phyloP scores from a whole-genome alignment of 1,140 invertebrate genomes.

The Drosophila pachea region DNA sequence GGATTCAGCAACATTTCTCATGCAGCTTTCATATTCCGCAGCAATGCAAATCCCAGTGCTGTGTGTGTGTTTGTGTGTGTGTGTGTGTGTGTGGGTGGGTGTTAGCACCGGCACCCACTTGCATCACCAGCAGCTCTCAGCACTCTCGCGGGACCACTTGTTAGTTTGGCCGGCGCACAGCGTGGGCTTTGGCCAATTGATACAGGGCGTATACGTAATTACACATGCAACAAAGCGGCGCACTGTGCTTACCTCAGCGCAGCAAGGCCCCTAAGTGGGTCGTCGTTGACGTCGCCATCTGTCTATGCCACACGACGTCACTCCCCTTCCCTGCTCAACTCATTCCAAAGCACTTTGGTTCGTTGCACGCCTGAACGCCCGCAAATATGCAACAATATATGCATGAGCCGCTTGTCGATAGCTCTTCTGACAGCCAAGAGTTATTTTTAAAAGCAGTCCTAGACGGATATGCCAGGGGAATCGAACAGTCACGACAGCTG shows the following conservation, averaged over 20 bases:
- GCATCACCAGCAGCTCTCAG: slow-evolving; percentile 17
- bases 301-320: slow-evolving; percentile 5
- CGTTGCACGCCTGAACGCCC: slow-evolving; percentile 25
- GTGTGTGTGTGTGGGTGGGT: slow-evolving; percentile 49
- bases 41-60: slow-evolving; percentile 47
- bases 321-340: slow-evolving; percentile 5
- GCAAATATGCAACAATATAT: slow-evolving; percentile 44
- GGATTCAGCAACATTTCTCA: slow-evolving; percentile 36
- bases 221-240: slow-evolving; percentile 23
- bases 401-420: slow-evolving; percentile 26
- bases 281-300: slow-evolving; percentile 33
- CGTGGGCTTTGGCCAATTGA: slow-evolving; percentile 36
- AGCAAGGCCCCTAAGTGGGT: slow-evolving; percentile 31
- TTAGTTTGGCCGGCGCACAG: slow-evolving; percentile 35
- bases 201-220: slow-evolving; percentile 52
- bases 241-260: slow-evolving; percentile 43
- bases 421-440: not conserved
- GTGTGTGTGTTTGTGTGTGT: slow-evolving; percentile 18
- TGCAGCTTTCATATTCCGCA: slow-evolving; percentile 47
- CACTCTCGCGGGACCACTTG: slow-evolving; percentile 47
- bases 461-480: not conserved
- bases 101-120: slow-evolving; percentile 23
- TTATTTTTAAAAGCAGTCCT: not conserved
- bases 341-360: slow-evolving; percentile 7
- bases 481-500: not conserved